Evolutionary conservation across 2,888 invertebrate genomes (phyloP).

Genomic region (Lithophane semibrunnea): DNA sequence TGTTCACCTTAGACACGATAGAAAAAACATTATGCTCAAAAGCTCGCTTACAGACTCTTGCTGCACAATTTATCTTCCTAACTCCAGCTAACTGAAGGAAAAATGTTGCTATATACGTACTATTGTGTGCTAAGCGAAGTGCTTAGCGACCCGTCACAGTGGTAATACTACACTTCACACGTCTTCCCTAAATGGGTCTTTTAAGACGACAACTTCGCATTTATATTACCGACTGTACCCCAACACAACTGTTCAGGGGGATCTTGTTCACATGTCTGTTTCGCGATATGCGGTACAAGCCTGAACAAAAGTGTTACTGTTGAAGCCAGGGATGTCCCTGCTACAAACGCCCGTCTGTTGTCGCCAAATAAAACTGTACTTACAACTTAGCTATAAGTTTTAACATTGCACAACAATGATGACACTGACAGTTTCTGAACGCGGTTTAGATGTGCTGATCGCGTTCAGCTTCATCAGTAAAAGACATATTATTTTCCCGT

Average conservation of each 20-base stretch:
- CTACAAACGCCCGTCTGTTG: constrained; percentile 52
- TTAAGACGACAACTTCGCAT: constrained; percentile 56
- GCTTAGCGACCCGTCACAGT: constrained; percentile 63
- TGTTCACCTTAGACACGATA: not conserved
- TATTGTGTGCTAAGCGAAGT: constrained; percentile 57
- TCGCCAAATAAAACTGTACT: constrained; percentile 56
- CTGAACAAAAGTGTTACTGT: constrained; percentile 65
- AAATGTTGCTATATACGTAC: constrained; percentile 44
- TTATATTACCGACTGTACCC: constrained; percentile 62
- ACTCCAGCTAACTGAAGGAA: constrained; percentile 43
- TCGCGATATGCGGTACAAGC: constrained; percentile 48
- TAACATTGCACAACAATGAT: too few species aligned
- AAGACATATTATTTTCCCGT: constrained; percentile 41
- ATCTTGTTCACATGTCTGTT: constrained; percentile 67
- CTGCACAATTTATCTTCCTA: constrained; percentile 61
- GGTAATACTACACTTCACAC: constrained; percentile 48
- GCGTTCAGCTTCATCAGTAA: constrained; percentile 1
- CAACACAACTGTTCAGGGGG: constrained; percentile 53
- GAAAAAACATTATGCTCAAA: constrained; percentile 38
- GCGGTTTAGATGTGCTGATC: too few species aligned
- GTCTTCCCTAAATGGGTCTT: constrained; percentile 59
- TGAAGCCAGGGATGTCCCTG: constrained; percentile 44
- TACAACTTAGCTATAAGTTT: too few species aligned
- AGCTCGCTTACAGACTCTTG: constrained; percentile 41
- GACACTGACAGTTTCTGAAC: too few species aligned